Percentiles rank a stretch among this genome's conserved stretches.
Evolutionary conservation across 2,113 vertebrate species (phyloP).

Genomic region (Acanthisitta chloris): DNA sequence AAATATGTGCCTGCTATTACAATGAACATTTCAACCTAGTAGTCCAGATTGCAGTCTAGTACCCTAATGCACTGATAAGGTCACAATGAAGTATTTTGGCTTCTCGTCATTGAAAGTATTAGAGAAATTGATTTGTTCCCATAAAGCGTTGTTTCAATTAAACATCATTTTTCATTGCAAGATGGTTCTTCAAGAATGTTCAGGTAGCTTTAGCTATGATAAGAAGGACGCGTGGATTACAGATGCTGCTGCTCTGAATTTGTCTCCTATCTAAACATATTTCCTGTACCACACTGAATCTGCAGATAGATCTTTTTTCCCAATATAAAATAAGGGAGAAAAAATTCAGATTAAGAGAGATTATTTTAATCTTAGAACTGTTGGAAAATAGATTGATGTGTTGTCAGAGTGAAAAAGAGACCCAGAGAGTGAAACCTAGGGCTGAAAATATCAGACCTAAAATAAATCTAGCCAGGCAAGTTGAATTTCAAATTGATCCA

Average conservation of each 20-base stretch:
- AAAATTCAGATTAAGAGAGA: constrained; percentile 12
- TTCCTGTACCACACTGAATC: not conserved
- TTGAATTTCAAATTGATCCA: constrained; percentile 51
- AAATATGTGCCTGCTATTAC: not conserved
- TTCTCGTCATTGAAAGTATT: not conserved
- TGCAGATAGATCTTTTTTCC: not conserved
- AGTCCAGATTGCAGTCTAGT: not conserved
- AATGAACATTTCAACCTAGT: not conserved
- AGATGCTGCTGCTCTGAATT: not conserved
- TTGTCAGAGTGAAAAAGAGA: constrained; percentile 53
- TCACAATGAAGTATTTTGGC: not conserved
- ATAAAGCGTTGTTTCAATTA: not conserved
- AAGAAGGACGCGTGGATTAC: not conserved
- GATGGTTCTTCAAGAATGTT: not conserved
- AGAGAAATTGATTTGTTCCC: not conserved
- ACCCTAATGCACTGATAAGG: not conserved
- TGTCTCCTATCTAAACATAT: not conserved
- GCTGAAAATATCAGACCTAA: constrained; percentile 61
- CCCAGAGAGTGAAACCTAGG: constrained; percentile 25
- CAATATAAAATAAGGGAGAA: not conserved
- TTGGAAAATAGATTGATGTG: constrained; percentile 56
- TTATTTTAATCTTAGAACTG: constrained; percentile 24
- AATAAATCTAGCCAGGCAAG: constrained; percentile 56
- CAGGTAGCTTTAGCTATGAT: not conserved
- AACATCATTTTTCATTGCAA: not conserved